Evolutionary conservation across 1,140 invertebrate genomes (phyloP).

Genomic region (Mercenaria mercenaria): DNA sequence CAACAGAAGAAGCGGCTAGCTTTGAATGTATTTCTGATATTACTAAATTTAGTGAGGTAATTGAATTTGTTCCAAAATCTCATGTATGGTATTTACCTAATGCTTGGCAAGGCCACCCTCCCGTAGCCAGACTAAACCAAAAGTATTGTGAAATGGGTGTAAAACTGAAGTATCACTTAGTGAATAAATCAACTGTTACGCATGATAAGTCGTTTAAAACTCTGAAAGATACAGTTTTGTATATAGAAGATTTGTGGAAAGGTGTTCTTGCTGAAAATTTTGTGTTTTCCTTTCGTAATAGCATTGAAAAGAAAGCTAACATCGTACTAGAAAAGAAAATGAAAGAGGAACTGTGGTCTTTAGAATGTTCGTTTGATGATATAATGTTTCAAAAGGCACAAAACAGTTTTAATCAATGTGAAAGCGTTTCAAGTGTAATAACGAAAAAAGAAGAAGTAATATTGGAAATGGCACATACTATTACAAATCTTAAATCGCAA

Average conservation of each 20-base stretch:
- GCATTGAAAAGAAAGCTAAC: not conserved
- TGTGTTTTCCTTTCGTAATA: conserved; percentile 1
- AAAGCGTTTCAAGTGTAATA: not conserved
- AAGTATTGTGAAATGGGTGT: not conserved
- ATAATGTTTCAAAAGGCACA: not conserved
- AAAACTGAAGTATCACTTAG: not conserved
- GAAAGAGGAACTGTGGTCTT: not conserved
- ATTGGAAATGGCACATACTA: not conserved
- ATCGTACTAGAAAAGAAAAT: not conserved
- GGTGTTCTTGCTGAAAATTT: conserved; percentile 6
- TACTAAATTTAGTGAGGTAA: not conserved
- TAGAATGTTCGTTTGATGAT: not conserved
- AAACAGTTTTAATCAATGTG: not conserved
- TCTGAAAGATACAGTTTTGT: not conserved
- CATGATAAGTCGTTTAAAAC: not conserved
- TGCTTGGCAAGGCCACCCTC: not conserved
- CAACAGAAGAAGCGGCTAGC: conserved; percentile 1
- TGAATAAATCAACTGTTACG: not conserved
- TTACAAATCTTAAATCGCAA: not conserved
- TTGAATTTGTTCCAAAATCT: not conserved
- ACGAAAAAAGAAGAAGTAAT: not conserved
- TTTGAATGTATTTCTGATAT: not conserved
- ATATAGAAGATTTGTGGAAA: not conserved
- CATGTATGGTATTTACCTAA: not conserved
- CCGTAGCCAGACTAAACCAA: not conserved